Percentiles rank a stretch among this genome's conserved stretches.
phyloP scores from a whole-genome alignment of 2,113 vertebrate genomes.

The Carlito syrichta region DNA sequence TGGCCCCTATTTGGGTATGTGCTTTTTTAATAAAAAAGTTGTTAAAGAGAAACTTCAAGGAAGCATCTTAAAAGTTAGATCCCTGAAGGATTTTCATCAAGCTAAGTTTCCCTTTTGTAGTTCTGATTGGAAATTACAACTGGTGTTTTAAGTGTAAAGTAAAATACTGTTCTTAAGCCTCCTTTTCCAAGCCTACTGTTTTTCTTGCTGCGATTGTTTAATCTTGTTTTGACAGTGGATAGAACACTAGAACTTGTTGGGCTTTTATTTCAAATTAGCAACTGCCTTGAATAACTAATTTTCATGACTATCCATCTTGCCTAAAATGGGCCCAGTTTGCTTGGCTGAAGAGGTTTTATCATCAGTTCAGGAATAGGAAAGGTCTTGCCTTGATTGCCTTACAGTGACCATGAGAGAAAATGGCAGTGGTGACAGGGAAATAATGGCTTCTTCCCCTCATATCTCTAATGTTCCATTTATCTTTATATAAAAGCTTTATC shows the following conservation, averaged over 20 bases:
- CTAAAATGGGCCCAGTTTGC: background rate
- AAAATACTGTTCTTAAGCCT: background rate
- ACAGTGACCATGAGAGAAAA: background rate
- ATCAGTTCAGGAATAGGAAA: background rate
- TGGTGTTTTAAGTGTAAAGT: background rate
- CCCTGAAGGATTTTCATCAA: background rate
- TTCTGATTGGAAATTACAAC: constrained; percentile 12
- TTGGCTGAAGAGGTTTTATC: background rate
- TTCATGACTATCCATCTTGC: background rate
- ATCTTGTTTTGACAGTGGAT: constrained; percentile 59
- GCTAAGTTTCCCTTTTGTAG: background rate
- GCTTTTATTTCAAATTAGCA: constrained; percentile 54
- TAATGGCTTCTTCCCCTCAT: background rate
- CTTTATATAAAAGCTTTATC: constrained; percentile 65
- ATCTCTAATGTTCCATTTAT: constrained; percentile 53
- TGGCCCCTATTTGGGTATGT: background rate
- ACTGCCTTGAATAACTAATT: background rate
- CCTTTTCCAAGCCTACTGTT: background rate
- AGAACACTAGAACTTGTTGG: constrained; percentile 19
- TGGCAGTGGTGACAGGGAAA: too few species aligned
- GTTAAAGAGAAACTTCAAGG: background rate
- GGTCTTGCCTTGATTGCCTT: background rate
- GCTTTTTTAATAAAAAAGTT: background rate
- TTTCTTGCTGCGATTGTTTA: constrained; percentile 30
- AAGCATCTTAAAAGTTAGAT: background rate